Conservation (phyloP, 2,888 invertebrate species). For the Drosophila vallismaia region DNA sequence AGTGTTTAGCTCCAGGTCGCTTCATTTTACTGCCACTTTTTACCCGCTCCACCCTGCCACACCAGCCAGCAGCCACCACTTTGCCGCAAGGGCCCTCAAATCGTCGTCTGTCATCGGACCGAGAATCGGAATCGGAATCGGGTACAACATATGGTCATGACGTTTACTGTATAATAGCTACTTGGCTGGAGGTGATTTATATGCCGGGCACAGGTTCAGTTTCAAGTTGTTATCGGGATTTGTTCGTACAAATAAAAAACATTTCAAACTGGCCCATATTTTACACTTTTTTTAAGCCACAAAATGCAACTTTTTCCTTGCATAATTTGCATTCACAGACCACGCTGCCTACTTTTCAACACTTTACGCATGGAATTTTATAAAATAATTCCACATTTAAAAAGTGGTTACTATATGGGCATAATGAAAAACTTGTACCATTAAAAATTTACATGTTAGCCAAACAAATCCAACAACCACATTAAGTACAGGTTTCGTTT, state of each 20-base stretch:
- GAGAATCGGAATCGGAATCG: conserved; percentile 31
- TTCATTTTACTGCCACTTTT: conserved; percentile 15
- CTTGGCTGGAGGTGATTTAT: conserved; percentile 62
- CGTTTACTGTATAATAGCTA: conserved; percentile 70
- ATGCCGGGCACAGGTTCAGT: conserved; percentile 8
- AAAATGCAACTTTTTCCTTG: conserved; percentile 7
- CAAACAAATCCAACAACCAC: conserved; percentile 30
- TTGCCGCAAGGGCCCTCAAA: conserved; percentile 17
- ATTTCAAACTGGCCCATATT: not conserved
- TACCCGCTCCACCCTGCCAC: not conserved
- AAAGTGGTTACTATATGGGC: conserved; percentile 15
- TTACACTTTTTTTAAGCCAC: not conserved
- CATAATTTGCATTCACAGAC: conserved; percentile 29
- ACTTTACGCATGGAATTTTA: conserved; percentile 6
- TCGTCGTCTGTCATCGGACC: conserved; percentile 24
- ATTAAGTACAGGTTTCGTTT: conserved; percentile 33
- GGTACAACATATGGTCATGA: conserved; percentile 62
- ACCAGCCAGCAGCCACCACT: not conserved
- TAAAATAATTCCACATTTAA: conserved; percentile 4
- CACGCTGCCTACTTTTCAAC: not conserved
- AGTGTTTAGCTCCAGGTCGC: conserved; percentile 59
- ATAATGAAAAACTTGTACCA: conserved; percentile 73
- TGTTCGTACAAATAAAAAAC: not conserved
- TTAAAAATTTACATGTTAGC: conserved; percentile 70
- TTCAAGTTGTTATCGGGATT: conserved; percentile 1